Base-by-base conservation (phyloP, 2,113 vertebrate species). In the Poeciliopsis retropinna region DNA sequence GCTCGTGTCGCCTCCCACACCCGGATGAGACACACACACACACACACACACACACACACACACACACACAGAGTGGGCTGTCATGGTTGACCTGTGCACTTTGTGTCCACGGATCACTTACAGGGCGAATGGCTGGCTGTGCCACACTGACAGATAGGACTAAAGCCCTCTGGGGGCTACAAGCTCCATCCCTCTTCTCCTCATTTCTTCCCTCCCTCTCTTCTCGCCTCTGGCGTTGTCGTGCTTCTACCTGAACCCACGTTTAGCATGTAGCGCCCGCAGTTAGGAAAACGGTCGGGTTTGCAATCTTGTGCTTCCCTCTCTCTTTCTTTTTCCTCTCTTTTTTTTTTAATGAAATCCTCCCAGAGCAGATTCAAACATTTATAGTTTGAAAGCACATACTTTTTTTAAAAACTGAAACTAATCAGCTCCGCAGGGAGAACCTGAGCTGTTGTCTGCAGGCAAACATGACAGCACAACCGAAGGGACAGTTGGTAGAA, bases 11-110 rank as follows among this genome's bases (percentile, higher is more conserved):
- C 51, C 70, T n/a, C 67, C 30, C 64, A 13, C 73, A 54, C 64
- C 57, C 54, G 62, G 76, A 17, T 0, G 62, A 6, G 60, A 74
- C 34, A 31, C 44, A 30, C 41, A n/a, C 44, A 31, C 64, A 73
- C 65, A 47, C 29, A 15, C 47, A 30, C 41, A 17, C 39, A 51
- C 66, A 29, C 63, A 25, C 57, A 73, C 25, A 63, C 54, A 60
- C 54, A 72, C 65, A 66, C 44, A 28, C 51, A 54, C 44, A 22
- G 34, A 30, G 70, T 82, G 72, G 76, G n/a, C 86, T 85, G 84
- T 86, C 87, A 84, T 81, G 78, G 78, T 44, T 91, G 91, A 92
- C 88, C 88, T 82, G 89, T 25, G 60, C 75, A 87, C 79, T 82
- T 60, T 28, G 68, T 63, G 80, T 84, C 87, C 85, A 78, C 22